phyloP scores from a whole-genome alignment of 2,888 invertebrate species.

The Odontothrips loti region DNA sequence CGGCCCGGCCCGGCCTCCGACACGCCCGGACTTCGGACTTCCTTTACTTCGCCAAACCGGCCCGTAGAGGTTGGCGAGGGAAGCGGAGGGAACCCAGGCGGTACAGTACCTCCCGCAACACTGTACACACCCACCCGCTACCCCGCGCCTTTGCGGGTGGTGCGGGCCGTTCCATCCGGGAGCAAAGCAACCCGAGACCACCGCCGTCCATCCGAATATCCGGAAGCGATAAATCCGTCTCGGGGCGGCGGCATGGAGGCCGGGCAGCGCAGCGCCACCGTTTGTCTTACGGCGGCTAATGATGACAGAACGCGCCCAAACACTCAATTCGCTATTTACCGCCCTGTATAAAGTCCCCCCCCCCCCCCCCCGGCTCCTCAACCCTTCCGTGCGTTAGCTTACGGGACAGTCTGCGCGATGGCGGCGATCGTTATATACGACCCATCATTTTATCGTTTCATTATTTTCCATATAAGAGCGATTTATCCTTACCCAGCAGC shows the following conservation, averaged over 20 bases:
- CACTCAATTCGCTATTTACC: slow-evolving; percentile 3
- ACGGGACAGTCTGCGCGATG: neutral
- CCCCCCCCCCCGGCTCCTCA: neutral
- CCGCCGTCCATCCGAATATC: neutral
- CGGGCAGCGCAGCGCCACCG: neutral
- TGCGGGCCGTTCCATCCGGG: too few species aligned
- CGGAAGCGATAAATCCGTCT: slow-evolving; percentile 14
- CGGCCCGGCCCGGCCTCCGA: too few species aligned
- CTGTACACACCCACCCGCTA: too few species aligned
- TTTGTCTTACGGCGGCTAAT: neutral
- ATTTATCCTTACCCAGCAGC: neutral
- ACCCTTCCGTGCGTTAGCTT: too few species aligned
- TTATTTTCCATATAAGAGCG: slow-evolving; percentile 17
- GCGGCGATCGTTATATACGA: neutral
- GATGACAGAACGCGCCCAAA: slow-evolving; percentile 17
- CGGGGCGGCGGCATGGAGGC: neutral
- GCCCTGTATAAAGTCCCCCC: neutral
- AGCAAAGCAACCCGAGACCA: too few species aligned
- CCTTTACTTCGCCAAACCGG: too few species aligned
- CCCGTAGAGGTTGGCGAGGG: too few species aligned
- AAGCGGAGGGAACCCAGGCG: too few species aligned
- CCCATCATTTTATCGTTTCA: slow-evolving; percentile 14
- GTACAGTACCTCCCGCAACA: too few species aligned
- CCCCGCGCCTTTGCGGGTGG: too few species aligned
- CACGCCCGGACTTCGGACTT: too few species aligned